phyloP scores from a whole-genome alignment of 2,113 vertebrate genomes.

The Nymphicus hollandicus region DNA sequence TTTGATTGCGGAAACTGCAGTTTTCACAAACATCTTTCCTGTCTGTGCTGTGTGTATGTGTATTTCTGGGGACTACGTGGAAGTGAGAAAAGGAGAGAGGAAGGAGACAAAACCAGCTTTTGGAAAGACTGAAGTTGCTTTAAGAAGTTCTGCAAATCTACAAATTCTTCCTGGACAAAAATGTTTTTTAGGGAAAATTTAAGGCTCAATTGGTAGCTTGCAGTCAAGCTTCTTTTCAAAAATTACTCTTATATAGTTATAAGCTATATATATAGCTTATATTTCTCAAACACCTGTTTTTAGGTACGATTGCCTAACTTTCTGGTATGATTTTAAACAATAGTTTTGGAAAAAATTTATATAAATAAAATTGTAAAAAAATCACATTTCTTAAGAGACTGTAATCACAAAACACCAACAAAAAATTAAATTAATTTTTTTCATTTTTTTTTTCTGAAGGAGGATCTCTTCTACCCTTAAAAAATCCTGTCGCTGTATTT shows the following conservation, averaged over 20 bases:
- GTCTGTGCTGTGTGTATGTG: constrained; percentile 36
- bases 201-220: not conserved
- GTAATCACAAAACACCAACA: not conserved
- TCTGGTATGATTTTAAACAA: not conserved
- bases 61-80: not conserved
- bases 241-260: not conserved
- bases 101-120: not conserved
- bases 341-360: not conserved
- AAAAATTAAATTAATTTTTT: not conserved
- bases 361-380: not conserved
- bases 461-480: not conserved
- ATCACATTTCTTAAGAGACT: not conserved
- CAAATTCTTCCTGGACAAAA: not conserved
- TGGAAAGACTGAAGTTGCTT: constrained; percentile 41
- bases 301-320: not conserved
- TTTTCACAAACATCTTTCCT: constrained; percentile 77
- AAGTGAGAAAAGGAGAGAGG: not conserved
- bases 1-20: constrained; percentile 83
- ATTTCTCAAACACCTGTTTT: not conserved
- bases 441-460: not conserved
- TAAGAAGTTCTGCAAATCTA: not conserved
- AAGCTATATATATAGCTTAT: not conserved
- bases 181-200: not conserved
- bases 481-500: not conserved
- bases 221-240: not conserved